Base-by-base conservation (phyloP, 2,797 vertebrate species). In the Mus spretus region DNA sequence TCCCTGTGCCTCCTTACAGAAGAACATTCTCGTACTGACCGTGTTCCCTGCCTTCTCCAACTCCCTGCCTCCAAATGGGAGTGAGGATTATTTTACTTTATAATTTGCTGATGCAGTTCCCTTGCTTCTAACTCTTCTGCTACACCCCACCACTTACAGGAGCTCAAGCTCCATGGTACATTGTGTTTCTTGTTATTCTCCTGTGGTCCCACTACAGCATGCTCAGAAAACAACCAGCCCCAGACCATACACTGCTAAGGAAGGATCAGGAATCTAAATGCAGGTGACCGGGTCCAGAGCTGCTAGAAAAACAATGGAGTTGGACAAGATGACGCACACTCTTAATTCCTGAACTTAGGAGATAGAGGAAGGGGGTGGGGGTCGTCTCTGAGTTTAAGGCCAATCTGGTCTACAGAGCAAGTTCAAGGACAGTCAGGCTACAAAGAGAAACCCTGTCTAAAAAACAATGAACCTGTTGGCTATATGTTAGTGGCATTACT, bases 381-480 rank as follows among this genome's bases (percentile, higher is more conserved):
- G 37, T 40, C 37, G 50, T 85, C 83, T 67, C 31, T 85, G 83
- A 83, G 40, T 63, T 82, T 63, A 40, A 85, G 44, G 44, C 11
- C 28, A 85, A 10, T 20, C 31, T 50, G 31, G 63, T 50, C 44
- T n/a, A n/a, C 31, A 85, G 63, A 85, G 28, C 34, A 31, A 85
- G 61, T 67, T n/a, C 6, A 12, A 67, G 61, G 19, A 85, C 44
- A 65, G 61, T 61, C 13, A 82, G 22, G 55, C 24, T 83, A 83
- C 57, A 83, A 28, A 50, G 83, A 85, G 44, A 67, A 85, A 67
- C 17, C 28, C 59, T 7, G 5, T 24, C 61, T 85, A 63, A n/a
- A 93, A 95, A 82, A 89, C 34, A 65, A 14, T 85, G 44, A 95
- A 90, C 82, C 70, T 63, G 28, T 74, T 83, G 87, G 74, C 34